Percentiles rank a stretch among this genome's conserved stretches.
These are phyloP conservation scores for Portevinia maculata DNA, from an alignment of 2,888 invertebrate species.

Conservation along the genomic window DNA sequence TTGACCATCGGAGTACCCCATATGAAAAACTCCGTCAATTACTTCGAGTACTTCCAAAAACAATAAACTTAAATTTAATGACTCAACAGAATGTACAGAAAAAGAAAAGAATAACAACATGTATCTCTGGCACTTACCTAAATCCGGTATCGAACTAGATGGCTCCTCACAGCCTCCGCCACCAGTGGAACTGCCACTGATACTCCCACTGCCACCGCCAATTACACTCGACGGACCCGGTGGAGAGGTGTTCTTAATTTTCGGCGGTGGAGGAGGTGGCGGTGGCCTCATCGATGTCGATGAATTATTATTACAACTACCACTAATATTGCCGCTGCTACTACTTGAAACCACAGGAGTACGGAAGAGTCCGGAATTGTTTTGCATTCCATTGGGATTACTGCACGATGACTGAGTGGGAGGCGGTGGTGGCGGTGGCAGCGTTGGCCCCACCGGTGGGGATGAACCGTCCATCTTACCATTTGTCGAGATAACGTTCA, in stretches of 20 bases:
- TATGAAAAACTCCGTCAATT: background rate
- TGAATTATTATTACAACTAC: slow-evolving; percentile 74
- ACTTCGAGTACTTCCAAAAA: background rate
- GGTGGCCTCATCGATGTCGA: slow-evolving; percentile 82
- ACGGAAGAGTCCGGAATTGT: slow-evolving; percentile 78
- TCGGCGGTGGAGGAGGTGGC: slow-evolving; percentile 82
- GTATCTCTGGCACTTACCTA: slow-evolving; percentile 86
- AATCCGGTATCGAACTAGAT: slow-evolving; percentile 93
- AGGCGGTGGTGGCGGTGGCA: slow-evolving; percentile 64
- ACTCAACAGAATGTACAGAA: background rate
- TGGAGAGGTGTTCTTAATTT: slow-evolving; percentile 79
- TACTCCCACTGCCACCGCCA: slow-evolving; percentile 48
- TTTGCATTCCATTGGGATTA: slow-evolving; percentile 72
- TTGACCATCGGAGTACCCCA: background rate
- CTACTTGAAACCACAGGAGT: slow-evolving; percentile 82
- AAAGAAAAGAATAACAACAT: background rate
- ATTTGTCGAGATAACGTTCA: slow-evolving; percentile 81
- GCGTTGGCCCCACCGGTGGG: slow-evolving; percentile 71
- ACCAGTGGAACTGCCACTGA: slow-evolving; percentile 46
- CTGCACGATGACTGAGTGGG: slow-evolving; percentile 40
- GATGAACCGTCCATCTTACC: slow-evolving; percentile 72
- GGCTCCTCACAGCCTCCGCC: slow-evolving; percentile 88
- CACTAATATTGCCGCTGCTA: slow-evolving; percentile 66
- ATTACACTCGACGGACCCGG: slow-evolving; percentile 72
- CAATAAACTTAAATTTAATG: background rate